A percentile compares a stretch with the other conserved stretches of the same genome.
These are phyloP conservation scores for Congeria kusceri DNA, from an alignment of 2,888 invertebrate species.

Conservation along the genomic window DNA sequence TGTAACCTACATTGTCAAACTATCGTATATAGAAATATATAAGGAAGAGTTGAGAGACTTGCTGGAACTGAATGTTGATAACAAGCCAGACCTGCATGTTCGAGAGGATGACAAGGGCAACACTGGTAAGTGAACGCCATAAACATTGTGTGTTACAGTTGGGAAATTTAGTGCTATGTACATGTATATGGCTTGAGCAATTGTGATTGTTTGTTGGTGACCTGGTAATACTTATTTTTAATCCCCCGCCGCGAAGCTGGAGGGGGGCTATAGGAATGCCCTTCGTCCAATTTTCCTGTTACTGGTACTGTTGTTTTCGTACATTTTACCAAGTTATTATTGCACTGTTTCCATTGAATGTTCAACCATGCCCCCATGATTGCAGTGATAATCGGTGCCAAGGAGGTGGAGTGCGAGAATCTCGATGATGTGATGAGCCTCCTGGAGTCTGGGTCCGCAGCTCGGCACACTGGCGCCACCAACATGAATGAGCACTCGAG, in stretches of 20 bases:
- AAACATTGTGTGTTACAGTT: too few relatives aligned
- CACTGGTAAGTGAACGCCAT: constrained; percentile 78
- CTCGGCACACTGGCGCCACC: constrained; percentile 85
- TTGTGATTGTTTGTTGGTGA: too few relatives aligned
- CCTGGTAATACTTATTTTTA: too few relatives aligned
- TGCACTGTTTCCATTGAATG: too few relatives aligned
- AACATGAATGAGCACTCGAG: constrained; percentile 86
- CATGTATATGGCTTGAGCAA: too few relatives aligned
- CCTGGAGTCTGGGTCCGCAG: constrained; percentile 83
- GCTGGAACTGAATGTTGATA: constrained; percentile 80
- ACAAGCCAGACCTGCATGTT: constrained; percentile 83
- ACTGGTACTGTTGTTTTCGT: too few relatives aligned
- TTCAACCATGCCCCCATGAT: background rate
- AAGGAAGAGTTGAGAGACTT: constrained; percentile 85
- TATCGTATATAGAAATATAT: constrained; percentile 85
- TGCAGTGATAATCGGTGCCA: constrained; percentile 84
- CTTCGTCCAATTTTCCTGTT: too few relatives aligned
- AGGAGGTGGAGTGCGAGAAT: constrained; percentile 81
- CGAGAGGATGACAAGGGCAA: constrained; percentile 85
- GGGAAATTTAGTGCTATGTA: too few relatives aligned
- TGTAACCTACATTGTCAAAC: constrained; percentile 78
- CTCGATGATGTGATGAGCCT: constrained; percentile 84
- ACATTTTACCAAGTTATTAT: too few relatives aligned
- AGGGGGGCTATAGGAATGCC: too few relatives aligned
- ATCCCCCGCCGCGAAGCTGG: too few relatives aligned